A percentile compares a stretch with the other conserved stretches of the same genome.
phyloP scores from a whole-genome alignment of 37 sponge, comb jelly and placozoan species.

The Agelas oroides region DNA sequence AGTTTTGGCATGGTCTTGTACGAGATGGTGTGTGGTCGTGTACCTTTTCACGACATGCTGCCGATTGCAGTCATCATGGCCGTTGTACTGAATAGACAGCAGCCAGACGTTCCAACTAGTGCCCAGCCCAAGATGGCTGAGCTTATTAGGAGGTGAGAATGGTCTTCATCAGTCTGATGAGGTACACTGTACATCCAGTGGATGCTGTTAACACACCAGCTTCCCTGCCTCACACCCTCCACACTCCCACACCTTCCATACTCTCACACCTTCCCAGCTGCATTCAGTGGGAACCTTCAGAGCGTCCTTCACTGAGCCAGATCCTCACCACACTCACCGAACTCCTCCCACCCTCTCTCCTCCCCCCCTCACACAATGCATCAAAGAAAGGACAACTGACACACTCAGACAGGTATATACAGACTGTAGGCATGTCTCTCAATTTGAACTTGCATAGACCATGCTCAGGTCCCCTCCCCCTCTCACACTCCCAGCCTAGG shows the following conservation, averaged over 20 bases:
- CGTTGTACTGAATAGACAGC: conserved; percentile 73
- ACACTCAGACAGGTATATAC: conserved; percentile 3
- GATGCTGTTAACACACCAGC: neutral
- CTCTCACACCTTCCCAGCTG: conserved; percentile 24
- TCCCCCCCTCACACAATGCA: neutral
- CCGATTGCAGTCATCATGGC: conserved; percentile 88
- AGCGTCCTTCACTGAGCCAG: conserved; percentile 37
- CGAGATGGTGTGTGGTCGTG: conserved; percentile 73
- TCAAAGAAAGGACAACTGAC: neutral
- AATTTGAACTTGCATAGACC: too few species aligned
- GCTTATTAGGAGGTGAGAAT: conserved; percentile 51
- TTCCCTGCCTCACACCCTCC: neutral
- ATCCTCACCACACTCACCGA: conserved; percentile 26
- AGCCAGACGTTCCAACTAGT: conserved; percentile 40
- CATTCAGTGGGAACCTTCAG: conserved; percentile 49
- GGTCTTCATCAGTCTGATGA: too few species aligned
- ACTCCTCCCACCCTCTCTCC: conserved; percentile 19
- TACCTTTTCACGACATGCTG: conserved; percentile 74
- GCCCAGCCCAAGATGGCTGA: conserved; percentile 19
- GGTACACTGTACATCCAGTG: too few species aligned
- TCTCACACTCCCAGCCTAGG: conserved; percentile 1
- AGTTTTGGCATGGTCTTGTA: conserved; percentile 89
- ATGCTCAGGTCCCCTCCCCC: too few species aligned
- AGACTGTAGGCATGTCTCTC: neutral
- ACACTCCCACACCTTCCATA: too few species aligned